These are phyloP conservation scores for Meloidogyne floridensis DNA, from an alignment of 1,140 invertebrate species.

Conservation along the genomic window DNA sequence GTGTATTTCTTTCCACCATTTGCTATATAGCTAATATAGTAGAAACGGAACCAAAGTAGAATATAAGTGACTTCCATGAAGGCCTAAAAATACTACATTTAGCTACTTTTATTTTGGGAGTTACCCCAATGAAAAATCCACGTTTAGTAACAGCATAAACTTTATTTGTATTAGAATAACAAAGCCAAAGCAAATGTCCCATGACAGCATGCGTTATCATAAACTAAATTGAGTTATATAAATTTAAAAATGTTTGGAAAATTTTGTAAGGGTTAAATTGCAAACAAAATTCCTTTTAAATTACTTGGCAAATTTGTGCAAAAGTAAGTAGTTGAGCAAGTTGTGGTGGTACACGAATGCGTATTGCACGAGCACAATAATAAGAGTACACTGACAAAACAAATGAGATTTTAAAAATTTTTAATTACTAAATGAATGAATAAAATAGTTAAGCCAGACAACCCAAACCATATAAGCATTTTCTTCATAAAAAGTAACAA, in stretches of 20 bases:
- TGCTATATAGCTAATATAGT: constrained; percentile 58
- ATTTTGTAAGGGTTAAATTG: background rate
- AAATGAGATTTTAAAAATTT: constrained; percentile 69
- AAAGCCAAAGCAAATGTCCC: constrained; percentile 49
- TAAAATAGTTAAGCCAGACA: constrained; percentile 48
- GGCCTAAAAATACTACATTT: constrained; percentile 23
- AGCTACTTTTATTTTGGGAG: constrained; percentile 15
- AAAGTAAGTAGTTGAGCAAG: constrained; percentile 70
- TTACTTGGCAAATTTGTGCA: constrained; percentile 69
- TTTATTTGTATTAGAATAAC: constrained; percentile 18
- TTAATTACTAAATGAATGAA: background rate
- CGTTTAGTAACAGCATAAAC: constrained; percentile 53
- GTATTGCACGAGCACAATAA: constrained; percentile 69
- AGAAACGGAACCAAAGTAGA: constrained; percentile 63
- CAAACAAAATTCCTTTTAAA: background rate
- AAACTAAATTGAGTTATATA: constrained; percentile 61
- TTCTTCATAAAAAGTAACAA: constrained; percentile 69
- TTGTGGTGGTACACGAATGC: constrained; percentile 67
- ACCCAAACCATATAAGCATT: constrained; percentile 69
- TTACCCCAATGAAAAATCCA: constrained; percentile 53
- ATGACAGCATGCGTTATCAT: constrained; percentile 59
- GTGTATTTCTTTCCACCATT: constrained; percentile 62
- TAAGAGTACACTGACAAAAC: constrained; percentile 69
- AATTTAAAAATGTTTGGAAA: constrained; percentile 3
- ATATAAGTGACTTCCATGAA: constrained; percentile 64